These are phyloP conservation scores for Heteropelma amictum DNA, from an alignment of 2,888 invertebrate species.

Conservation along the genomic window DNA sequence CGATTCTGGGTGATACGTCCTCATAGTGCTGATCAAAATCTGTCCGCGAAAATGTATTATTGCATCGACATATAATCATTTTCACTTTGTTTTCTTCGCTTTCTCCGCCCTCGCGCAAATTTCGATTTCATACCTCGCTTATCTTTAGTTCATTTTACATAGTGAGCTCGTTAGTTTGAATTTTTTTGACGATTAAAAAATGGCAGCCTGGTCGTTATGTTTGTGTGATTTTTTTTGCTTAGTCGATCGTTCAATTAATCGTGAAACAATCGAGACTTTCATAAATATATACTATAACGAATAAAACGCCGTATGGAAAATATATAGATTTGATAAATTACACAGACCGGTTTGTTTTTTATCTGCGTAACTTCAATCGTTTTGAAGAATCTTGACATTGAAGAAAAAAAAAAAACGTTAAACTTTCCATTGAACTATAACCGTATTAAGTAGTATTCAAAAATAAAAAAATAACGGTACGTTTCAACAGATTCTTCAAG, in stretches of 20 bases:
- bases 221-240: slow-evolving; percentile 47
- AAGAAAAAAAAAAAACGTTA: too few relatives aligned
- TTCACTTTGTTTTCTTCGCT: neutral
- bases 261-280: neutral
- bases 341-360: neutral
- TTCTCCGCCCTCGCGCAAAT: slow-evolving; percentile 9
- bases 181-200: slow-evolving; percentile 66
- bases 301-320: neutral
- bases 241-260: slow-evolving; percentile 26
- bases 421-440: too few relatives aligned
- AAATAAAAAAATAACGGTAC: neutral
- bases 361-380: neutral
- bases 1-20: slow-evolving; percentile 36
- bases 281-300: neutral
- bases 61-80: too few relatives aligned
- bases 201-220: slow-evolving; percentile 69
- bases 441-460: neutral
- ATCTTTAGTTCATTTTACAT: slow-evolving; percentile 45
- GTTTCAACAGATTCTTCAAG: slow-evolving; percentile 21
- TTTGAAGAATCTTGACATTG: too few relatives aligned
- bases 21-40: slow-evolving; percentile 48
- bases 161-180: too few relatives aligned
- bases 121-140: slow-evolving; percentile 11
- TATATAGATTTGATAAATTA: neutral
- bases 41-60: slow-evolving; percentile 36